A percentile compares a stretch with the other conserved stretches of the same genome.
These are phyloP conservation scores for Pollenia labialis DNA, from an alignment of 2,888 invertebrate genomes.

Conservation along the genomic window DNA sequence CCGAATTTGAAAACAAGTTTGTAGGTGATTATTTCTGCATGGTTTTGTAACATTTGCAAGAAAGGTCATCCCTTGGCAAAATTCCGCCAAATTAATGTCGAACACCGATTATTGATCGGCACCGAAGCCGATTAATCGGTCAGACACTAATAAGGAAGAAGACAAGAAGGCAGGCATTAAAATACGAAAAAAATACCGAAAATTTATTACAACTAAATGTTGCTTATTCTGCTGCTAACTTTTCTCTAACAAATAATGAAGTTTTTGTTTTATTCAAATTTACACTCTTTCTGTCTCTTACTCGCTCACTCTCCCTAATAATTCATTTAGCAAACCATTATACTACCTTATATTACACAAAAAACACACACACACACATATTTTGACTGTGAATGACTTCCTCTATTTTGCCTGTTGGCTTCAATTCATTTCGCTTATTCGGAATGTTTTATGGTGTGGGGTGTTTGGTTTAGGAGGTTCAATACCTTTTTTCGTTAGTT, in stretches of 20 bases:
- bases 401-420: conserved; percentile 60
- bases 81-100: too few species aligned
- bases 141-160: conserved; percentile 7
- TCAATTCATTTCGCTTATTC: conserved; percentile 51
- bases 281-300: conserved; percentile 7
- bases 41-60: neutral
- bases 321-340: conserved; percentile 5
- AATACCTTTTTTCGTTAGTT: conserved; percentile 64
- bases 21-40: too few species aligned
- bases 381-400: conserved; percentile 52
- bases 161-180: conserved; percentile 39
- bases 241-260: conserved; percentile 66
- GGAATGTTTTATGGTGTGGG: conserved; percentile 42
- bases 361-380: conserved; percentile 4
- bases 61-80: neutral
- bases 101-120: too few species aligned
- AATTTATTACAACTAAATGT: conserved; percentile 71
- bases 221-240: conserved; percentile 58
- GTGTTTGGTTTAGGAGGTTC: conserved; percentile 67
- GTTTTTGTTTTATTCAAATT: conserved; percentile 68
- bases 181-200: conserved; percentile 34
- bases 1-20: too few species aligned
- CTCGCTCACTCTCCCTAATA: conserved; percentile 30
- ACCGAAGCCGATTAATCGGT: too few species aligned
- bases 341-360: conserved; percentile 31